Conservation (phyloP, 2,113 vertebrate genomes). For the Rhea americana region DNA sequence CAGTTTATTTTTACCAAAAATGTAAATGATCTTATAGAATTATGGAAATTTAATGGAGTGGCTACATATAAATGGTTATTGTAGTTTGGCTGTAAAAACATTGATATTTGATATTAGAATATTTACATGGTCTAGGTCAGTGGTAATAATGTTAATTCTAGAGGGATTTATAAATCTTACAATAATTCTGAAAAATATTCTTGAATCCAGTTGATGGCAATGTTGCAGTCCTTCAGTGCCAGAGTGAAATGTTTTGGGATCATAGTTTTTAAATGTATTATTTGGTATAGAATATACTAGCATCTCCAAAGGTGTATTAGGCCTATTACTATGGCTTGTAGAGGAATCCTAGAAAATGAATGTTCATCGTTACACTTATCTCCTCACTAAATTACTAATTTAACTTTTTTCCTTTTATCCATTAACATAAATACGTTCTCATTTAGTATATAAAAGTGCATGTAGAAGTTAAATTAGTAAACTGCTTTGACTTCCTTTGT, state of each 20-base stretch:
- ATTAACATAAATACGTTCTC: neutral
- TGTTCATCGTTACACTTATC: no score
- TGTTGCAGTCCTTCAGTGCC: neutral
- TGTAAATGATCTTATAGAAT: no score
- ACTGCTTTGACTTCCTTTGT: neutral
- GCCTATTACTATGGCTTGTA: neutral
- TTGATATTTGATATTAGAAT: neutral
- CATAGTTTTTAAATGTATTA: neutral
- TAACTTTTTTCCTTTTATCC: neutral
- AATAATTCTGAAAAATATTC: neutral
- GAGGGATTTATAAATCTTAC: neutral
- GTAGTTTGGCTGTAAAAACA: neutral
- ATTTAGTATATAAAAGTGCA: neutral
- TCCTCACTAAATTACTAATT: no score
- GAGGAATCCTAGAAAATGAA: no score
- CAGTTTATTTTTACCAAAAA: neutral
- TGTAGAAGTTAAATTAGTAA: neutral
- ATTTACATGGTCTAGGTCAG: neutral
- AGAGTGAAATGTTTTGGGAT: neutral
- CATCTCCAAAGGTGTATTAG: neutral
- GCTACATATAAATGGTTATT: rapidly evolving
- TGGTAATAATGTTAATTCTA: neutral
- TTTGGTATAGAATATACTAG: neutral
- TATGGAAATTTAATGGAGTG: neutral
- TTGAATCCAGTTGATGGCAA: neutral